Conservation (phyloP, 37 sponge, comb jelly and placozoan genomes). For the Halichondria panicea region DNA sequence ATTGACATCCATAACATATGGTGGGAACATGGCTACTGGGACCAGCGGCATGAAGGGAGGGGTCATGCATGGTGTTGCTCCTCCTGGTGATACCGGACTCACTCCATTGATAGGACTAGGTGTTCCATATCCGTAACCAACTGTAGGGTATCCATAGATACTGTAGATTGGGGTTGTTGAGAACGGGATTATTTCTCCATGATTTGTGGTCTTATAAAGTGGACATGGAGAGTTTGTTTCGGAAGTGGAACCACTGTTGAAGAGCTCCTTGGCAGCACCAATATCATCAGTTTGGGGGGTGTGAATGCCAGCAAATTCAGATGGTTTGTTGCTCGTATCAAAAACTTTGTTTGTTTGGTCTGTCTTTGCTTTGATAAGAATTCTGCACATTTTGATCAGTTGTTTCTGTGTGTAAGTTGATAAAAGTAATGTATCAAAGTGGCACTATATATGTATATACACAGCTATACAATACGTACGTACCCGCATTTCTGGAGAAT, state of each 20-base stretch:
- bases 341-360: not conserved
- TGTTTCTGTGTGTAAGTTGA: not conserved
- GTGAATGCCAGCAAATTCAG: constrained; percentile 1
- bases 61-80: too few relatives aligned
- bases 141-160: too few relatives aligned
- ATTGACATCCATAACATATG: too few relatives aligned
- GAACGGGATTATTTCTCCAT: not conserved
- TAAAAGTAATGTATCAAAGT: not conserved
- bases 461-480: not conserved
- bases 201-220: not conserved
- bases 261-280: constrained; percentile 11
- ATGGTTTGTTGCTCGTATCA: constrained; percentile 5
- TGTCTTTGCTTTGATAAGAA: not conserved
- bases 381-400: not conserved
- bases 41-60: too few relatives aligned
- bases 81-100: too few relatives aligned
- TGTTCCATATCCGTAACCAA: too few relatives aligned
- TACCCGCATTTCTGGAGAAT: constrained; percentile 2
- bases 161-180: not conserved
- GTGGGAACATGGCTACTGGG: too few relatives aligned
- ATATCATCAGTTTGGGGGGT: constrained; percentile 2
- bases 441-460: not conserved
- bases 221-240: not conserved
- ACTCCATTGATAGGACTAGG: too few relatives aligned
- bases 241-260: not conserved